Conservation (phyloP, 2,113 vertebrate genomes). For the Lipotes vexillifer region DNA sequence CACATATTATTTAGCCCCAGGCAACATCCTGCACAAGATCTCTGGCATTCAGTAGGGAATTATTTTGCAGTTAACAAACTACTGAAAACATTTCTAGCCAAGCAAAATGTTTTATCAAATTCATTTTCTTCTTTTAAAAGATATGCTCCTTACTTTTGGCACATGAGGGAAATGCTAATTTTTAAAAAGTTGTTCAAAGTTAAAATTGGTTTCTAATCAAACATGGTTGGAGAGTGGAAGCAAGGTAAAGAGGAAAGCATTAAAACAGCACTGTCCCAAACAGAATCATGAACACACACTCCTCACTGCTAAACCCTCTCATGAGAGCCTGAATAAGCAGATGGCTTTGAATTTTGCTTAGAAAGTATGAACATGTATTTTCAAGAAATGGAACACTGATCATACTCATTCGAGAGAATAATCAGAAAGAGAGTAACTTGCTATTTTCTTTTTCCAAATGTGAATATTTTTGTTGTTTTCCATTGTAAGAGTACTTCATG, state of each 20-base stretch:
- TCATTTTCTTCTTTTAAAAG: constrained; percentile 60
- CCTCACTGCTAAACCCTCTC: background rate
- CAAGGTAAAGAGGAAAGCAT: background rate
- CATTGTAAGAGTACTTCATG: background rate
- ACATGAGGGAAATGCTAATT: constrained; percentile 41
- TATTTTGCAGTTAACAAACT: constrained; percentile 55
- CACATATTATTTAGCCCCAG: background rate
- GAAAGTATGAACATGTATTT: background rate
- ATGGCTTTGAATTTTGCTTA: background rate
- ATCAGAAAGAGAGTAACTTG: background rate
- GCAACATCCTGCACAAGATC: constrained; percentile 10
- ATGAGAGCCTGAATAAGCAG: background rate
- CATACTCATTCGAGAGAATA: background rate
- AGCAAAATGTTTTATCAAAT: constrained; percentile 50
- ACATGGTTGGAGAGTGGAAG: background rate
- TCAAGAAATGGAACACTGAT: background rate
- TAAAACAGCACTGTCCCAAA: background rate
- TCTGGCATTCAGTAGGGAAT: constrained; percentile 12
- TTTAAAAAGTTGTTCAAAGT: background rate
- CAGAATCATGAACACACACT: background rate
- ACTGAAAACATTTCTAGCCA: constrained; percentile 40
- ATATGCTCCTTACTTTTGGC: constrained; percentile 27
- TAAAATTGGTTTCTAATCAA: background rate
- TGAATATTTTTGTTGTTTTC: background rate
- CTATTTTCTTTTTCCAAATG: background rate